Percentiles rank a stretch among this genome's conserved stretches.
These are phyloP conservation scores for Tetrapedia diversipes DNA, from an alignment of 2,888 invertebrate genomes.

Conservation along the genomic window DNA sequence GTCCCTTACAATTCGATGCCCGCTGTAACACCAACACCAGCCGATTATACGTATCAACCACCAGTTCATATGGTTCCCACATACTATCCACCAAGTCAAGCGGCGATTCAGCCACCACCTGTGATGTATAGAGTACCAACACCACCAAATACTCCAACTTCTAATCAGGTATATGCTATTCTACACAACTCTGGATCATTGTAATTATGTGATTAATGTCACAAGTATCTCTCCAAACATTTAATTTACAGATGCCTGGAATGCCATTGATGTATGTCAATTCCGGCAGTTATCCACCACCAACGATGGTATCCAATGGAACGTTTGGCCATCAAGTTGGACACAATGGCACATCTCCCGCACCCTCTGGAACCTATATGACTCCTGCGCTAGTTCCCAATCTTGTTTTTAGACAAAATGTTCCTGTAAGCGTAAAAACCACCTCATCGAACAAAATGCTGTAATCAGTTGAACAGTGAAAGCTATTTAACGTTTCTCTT, in stretches of 20 bases:
- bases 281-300: conserved; percentile 78
- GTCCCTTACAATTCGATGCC: conserved; percentile 79
- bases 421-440: conserved; percentile 73
- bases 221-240: not conserved
- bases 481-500: not conserved
- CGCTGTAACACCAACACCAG: conserved; percentile 75
- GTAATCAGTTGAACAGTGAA: not conserved
- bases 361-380: conserved; percentile 78
- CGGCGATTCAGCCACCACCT: conserved; percentile 78
- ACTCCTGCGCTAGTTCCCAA: conserved; percentile 79
- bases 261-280: conserved; percentile 81
- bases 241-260: conserved; percentile 74
- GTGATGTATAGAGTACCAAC: conserved; percentile 81
- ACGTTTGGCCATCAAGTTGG: conserved; percentile 78
- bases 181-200: not conserved
- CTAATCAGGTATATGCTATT: conserved; percentile 74
- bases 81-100: conserved; percentile 78
- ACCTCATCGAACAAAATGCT: not conserved
- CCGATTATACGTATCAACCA: conserved; percentile 79
- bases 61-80: conserved; percentile 79
- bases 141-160: conserved; percentile 80
- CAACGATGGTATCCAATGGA: conserved; percentile 76
- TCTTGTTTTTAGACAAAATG: conserved; percentile 80
- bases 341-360: conserved; percentile 76
- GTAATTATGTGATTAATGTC: not conserved